Base-by-base conservation (phyloP, 2,797 vertebrate species). In the Poecilia wingei region DNA sequence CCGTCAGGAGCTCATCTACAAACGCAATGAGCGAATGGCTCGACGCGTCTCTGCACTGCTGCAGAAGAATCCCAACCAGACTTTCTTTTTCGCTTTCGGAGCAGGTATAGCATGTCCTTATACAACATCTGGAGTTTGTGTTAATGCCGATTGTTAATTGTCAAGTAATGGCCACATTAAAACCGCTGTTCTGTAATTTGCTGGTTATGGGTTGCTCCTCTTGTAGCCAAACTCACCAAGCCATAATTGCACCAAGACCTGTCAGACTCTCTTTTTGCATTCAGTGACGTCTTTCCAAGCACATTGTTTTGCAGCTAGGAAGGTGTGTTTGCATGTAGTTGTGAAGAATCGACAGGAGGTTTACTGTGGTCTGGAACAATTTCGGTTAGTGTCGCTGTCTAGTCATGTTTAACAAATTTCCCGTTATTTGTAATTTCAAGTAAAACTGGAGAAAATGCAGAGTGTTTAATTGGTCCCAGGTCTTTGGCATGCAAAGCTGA, bases 1-100 rank as follows among this genome's bases (percentile, higher is more conserved):
- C 93, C 96, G 98, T 55, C 98, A 97, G 90, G 98, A 99, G 88
- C 97, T 99, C 89, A 99, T 99, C 95, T 98, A 99, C 94, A 99
- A 99, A 92, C 96, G 98, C 80, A 99, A 99, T 0, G 97, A 99
- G 91, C 95, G 98, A 71, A 99, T 99, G 98, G 98, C 97, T 0
- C 96, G 91, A 78, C 96, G 98, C 1, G 97, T 99, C 87, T 97
- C 98, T 76, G 86, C 96, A 0, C 95, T 99, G 75, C 90, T 99
- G 87, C 97, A 95, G 87, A 96, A 96, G 77, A 99, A 97, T 1
- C 94, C 96, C 43, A 96, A 97, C 89, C 98, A 97, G 94, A 97
- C 96, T 41, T 99, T 96, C 94, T 99, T 99, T 91, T 99, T 99
- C 78, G 98, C 98, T 76, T 99, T 99, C 49, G 98, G 98, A 88